A percentile compares a stretch with the other conserved stretches of the same genome.
Conservation (phyloP, 92 coral and sea anemone genomes). For the Virgularia gustaviana region DNA sequence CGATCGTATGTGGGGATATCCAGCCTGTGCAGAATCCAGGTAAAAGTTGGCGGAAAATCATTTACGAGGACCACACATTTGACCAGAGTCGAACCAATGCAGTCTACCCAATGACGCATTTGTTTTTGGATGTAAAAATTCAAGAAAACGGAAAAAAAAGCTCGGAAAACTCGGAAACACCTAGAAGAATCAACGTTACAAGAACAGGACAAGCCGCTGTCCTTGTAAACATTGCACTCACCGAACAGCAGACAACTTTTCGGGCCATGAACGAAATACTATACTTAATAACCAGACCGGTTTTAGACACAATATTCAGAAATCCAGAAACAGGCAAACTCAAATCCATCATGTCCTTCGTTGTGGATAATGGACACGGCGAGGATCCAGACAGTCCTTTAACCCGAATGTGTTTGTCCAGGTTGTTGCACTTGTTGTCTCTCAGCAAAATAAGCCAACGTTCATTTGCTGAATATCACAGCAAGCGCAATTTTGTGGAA, state of each 20-base stretch:
- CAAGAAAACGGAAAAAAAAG: no score
- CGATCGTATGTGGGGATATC: constrained; percentile 32
- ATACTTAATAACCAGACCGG: constrained; percentile 33
- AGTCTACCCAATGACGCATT: constrained; percentile 17
- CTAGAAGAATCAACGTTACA: constrained; percentile 13
- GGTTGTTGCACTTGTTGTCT: no score
- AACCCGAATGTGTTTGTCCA: no score
- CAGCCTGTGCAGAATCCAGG: constrained; percentile 43
- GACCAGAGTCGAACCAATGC: constrained; percentile 35
- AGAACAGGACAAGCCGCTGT: constrained; percentile 54
- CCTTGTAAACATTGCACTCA: constrained; percentile 42
- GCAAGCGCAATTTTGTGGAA: no score
- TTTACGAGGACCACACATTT: constrained; percentile 8
- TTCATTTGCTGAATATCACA: no score
- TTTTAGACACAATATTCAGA: constrained; percentile 22
- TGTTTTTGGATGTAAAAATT: constrained; percentile 17
- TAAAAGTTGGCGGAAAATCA: background rate
- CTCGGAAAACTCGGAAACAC: no score
- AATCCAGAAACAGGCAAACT: no score
- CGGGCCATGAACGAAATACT: constrained; percentile 57
- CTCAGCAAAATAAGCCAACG: no score
- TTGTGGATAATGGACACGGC: no score
- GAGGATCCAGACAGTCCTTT: no score
- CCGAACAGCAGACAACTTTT: constrained; percentile 54
- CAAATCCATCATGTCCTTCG: no score